Conservation (phyloP, 2,797 vertebrate species). For the Sandelia bainsii region DNA sequence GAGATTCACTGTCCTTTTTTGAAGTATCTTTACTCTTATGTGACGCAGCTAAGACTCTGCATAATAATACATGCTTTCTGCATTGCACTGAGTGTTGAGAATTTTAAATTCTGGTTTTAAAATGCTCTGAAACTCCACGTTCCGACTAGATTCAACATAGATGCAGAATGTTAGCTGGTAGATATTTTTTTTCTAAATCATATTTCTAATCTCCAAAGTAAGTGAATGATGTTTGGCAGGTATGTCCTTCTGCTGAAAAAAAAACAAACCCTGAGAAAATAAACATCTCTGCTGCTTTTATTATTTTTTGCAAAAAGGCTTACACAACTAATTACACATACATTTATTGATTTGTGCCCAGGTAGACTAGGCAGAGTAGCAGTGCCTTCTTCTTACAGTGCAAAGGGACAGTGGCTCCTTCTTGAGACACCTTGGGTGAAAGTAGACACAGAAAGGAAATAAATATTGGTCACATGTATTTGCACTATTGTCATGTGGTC, state of each 20-base stretch:
- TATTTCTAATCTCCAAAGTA: slow-evolving; percentile 39
- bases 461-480: no score
- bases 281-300: slow-evolving; percentile 21
- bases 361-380: neutral
- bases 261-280: slow-evolving; percentile 40
- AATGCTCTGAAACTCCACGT: neutral
- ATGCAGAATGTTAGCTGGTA: neutral
- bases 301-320: slow-evolving; percentile 18
- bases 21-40: no score
- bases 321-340: neutral
- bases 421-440: no score
- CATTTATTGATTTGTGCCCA: neutral
- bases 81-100: neutral
- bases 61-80: neutral
- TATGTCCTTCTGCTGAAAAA: slow-evolving; percentile 51
- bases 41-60: neutral
- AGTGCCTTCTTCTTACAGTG: no score
- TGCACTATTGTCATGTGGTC: no score
- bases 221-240: slow-evolving; percentile 45
- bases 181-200: slow-evolving; percentile 6
- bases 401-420: no score
- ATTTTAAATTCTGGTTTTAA: neutral
- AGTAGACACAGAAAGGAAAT: no score
- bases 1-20: no score
- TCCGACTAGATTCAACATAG: neutral